Evolutionary conservation across 2,888 invertebrate genomes (phyloP).

Genomic region (Habroteleia sp.): DNA sequence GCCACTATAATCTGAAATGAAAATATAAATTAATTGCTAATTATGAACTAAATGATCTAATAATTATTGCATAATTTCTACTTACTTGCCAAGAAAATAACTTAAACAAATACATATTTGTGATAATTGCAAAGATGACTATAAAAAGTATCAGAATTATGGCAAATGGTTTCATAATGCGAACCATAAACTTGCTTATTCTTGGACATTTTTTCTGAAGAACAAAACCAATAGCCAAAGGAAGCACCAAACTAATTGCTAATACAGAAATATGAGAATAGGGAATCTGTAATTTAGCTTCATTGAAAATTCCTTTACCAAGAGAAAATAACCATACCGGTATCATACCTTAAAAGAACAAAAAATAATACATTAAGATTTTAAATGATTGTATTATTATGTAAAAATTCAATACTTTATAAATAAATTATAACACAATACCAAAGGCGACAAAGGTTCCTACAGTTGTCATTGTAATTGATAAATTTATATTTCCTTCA

Average conservation of each 20-base stretch:
- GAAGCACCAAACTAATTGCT: constrained; percentile 89
- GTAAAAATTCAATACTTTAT: background rate
- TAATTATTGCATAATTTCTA: background rate
- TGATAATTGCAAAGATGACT: constrained; percentile 91
- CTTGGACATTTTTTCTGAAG: constrained; percentile 87
- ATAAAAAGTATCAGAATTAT: constrained; percentile 90
- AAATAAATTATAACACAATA: no score
- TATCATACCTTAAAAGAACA: constrained; percentile 85
- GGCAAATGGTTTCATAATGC: constrained; percentile 92
- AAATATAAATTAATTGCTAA: no score
- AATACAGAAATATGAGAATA: constrained; percentile 89
- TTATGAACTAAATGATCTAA: no score
- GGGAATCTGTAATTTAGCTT: constrained; percentile 88
- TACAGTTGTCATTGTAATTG: constrained; percentile 96
- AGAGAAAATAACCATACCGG: constrained; percentile 95
- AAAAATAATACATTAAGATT: background rate
- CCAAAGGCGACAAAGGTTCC: constrained; percentile 94
- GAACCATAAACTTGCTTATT: constrained; percentile 86
- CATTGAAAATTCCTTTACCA: constrained; percentile 88
- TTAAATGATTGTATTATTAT: no score
- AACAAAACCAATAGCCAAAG: constrained; percentile 86
- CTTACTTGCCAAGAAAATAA: constrained; percentile 92
- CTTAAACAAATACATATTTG: constrained; percentile 94
- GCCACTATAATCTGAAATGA: constrained; percentile 87
- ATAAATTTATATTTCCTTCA: constrained; percentile 95